Conservation (phyloP, 2,888 invertebrate genomes). For the Drosophila formosana region DNA sequence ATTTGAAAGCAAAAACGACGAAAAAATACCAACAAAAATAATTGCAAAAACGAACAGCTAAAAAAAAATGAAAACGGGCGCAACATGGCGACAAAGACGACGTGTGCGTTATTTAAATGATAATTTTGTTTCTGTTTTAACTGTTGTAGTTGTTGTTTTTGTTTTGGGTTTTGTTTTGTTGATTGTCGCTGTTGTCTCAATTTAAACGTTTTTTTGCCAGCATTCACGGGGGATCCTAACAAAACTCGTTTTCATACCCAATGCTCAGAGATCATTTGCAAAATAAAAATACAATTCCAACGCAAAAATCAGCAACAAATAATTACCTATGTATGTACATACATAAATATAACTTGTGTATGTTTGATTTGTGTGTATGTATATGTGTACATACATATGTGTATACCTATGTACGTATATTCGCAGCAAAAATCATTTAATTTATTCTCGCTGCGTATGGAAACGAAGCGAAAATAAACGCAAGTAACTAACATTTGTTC, state of each 20-base stretch:
- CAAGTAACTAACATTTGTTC: constrained; percentile 41
- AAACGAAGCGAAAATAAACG: constrained; percentile 39
- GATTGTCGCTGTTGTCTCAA: constrained; percentile 56
- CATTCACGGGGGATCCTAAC: constrained; percentile 53
- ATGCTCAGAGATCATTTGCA: constrained; percentile 32
- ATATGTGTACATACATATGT: constrained; percentile 13
- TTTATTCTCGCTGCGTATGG: constrained; percentile 75
- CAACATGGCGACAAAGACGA: constrained; percentile 65
- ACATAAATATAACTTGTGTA: not conserved
- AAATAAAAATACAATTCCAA: constrained; percentile 32
- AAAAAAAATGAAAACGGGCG: constrained; percentile 57
- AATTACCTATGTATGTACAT: not conserved
- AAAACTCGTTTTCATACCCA: constrained; percentile 53
- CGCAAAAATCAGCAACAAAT: constrained; percentile 27
- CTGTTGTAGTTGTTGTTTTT: constrained; percentile 19
- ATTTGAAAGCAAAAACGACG: constrained; percentile 58
- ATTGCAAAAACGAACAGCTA: constrained; percentile 66
- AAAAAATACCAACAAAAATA: constrained; percentile 58
- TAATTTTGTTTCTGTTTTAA: constrained; percentile 60
- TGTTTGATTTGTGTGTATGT: no score
- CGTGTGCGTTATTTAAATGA: constrained; percentile 79
- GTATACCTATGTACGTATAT: not conserved
- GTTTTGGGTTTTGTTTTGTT: not conserved
- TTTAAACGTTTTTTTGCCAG: constrained; percentile 66
- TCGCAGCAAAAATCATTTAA: constrained; percentile 50